These are phyloP conservation scores for Scaptomyza hsui DNA, from an alignment of 1,140 invertebrate species.

Conservation along the genomic window DNA sequence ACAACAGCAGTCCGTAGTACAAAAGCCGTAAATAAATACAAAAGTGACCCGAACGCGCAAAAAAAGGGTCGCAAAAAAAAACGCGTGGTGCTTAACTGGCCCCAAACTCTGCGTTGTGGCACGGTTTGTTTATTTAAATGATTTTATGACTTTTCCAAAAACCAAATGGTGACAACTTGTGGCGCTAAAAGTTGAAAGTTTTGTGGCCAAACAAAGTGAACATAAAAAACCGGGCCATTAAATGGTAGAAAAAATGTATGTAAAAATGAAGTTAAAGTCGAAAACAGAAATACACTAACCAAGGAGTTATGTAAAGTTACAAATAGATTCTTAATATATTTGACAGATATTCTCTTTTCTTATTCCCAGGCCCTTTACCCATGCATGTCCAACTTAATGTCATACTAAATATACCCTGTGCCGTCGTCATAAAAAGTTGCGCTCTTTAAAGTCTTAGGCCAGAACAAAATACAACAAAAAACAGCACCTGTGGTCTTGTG, in stretches of 20 bases:
- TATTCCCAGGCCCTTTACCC: no score
- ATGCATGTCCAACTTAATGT: background rate
- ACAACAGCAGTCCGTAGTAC: conserved; percentile 26
- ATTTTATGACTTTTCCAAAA: conserved; percentile 74
- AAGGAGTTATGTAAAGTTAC: background rate
- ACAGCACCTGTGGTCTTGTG: conserved; percentile 58
- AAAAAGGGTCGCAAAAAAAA: conserved; percentile 41
- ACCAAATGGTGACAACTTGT: conserved; percentile 76
- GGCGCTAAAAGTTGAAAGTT: conserved; percentile 74
- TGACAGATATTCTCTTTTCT: no score
- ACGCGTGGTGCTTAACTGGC: conserved; percentile 51
- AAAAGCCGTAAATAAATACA: conserved; percentile 66
- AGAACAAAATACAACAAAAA: conserved; percentile 4
- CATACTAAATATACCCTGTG: conserved; percentile 2
- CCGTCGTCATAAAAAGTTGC: conserved; percentile 3
- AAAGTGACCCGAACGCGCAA: conserved; percentile 17
- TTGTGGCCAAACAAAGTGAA: conserved; percentile 65
- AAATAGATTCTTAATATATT: no score
- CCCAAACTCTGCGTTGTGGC: background rate
- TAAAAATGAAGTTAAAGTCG: background rate
- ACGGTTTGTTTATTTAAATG: conserved; percentile 72
- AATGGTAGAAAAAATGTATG: conserved; percentile 23
- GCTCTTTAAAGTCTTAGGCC: conserved; percentile 20
- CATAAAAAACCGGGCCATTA: conserved; percentile 43
- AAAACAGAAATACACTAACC: background rate